Percentiles rank a stretch among this genome's conserved stretches.
These are phyloP conservation scores for Medauroidea extradentata DNA, from an alignment of 1,140 invertebrate genomes.

Conservation along the genomic window DNA sequence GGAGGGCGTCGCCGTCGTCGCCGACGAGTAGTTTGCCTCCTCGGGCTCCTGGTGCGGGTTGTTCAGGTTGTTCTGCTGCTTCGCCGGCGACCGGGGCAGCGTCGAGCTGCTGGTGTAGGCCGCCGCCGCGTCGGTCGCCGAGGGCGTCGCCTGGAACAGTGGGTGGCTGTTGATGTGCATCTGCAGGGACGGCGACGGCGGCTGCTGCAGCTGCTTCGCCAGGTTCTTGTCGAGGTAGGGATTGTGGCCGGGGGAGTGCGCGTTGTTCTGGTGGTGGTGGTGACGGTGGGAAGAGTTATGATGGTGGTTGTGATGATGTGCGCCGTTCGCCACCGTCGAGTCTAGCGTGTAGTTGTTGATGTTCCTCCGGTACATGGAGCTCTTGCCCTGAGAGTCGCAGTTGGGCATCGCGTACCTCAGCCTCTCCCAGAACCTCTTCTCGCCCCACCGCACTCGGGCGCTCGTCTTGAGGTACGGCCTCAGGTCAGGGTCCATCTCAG, in stretches of 20 bases:
- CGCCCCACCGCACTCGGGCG: constrained; percentile 77
- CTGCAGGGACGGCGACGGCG: constrained; percentile 16
- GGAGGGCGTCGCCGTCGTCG: constrained; percentile 56
- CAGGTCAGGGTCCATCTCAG: constrained; percentile 81
- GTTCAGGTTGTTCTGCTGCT: constrained; percentile 40
- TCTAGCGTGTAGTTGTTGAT: constrained; percentile 74
- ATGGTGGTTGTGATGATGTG: constrained; percentile 35
- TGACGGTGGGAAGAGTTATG: no score
- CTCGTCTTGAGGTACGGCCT: constrained; percentile 82
- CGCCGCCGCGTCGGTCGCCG: constrained; percentile 30
- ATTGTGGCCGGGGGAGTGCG: constrained; percentile 46
- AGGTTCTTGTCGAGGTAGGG: constrained; percentile 40
- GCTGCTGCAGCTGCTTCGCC: constrained; percentile 21
- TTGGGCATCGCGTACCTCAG: constrained; percentile 82
- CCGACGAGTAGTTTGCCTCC: constrained; percentile 56
- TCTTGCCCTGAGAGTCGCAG: constrained; percentile 53
- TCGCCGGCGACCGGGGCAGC: constrained; percentile 38
- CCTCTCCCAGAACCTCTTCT: constrained; percentile 89
- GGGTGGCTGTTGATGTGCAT: constrained; percentile 39
- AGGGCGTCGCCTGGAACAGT: constrained; percentile 45
- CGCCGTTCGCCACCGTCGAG: constrained; percentile 52
- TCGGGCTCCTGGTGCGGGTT: constrained; percentile 30
- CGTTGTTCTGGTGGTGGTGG: constrained; percentile 37
- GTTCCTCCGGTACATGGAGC: constrained; percentile 62
- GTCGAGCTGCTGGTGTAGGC: constrained; percentile 30